These are phyloP conservation scores for Pagetopsis macropterus DNA, from an alignment of 2,797 vertebrate species.

Conservation along the genomic window DNA sequence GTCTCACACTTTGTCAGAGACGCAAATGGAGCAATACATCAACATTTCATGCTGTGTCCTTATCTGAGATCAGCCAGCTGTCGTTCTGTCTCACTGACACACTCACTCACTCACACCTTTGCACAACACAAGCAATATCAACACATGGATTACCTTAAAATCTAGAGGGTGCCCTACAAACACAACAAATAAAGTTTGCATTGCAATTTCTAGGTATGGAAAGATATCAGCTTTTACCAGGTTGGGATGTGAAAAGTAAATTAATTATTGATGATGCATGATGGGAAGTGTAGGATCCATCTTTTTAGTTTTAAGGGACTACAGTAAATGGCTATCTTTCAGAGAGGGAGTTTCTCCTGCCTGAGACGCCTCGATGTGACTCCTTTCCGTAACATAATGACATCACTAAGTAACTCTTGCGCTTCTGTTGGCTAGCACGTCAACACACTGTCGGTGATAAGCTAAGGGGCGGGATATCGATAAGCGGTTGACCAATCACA, in stretches of 20 bases:
- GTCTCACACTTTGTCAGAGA: constrained; percentile 54
- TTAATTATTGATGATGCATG: neutral
- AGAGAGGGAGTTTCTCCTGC: no score
- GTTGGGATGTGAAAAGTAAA: neutral
- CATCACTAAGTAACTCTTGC: no score
- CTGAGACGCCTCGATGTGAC: no score
- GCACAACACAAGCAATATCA: neutral
- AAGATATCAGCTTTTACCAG: neutral
- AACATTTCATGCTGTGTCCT: constrained; percentile 26
- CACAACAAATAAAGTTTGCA: neutral
- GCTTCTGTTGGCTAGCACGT: no score
- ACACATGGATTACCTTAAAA: neutral
- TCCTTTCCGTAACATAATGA: no score
- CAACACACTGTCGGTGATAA: no score
- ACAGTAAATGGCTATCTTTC: neutral
- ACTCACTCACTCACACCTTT: constrained; percentile 5
- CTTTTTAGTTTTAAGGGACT: no score
- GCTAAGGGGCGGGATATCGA: no score
- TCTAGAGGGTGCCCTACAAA: neutral
- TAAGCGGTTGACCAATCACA: no score
- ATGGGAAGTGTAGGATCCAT: neutral
- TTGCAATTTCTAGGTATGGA: neutral
- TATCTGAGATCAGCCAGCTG: constrained; percentile 38
- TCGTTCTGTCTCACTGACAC: constrained; percentile 11
- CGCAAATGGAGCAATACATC: constrained; percentile 64